Conservation (phyloP, 2,113 vertebrate species). For the Paradoxurus hermaphroditus region DNA sequence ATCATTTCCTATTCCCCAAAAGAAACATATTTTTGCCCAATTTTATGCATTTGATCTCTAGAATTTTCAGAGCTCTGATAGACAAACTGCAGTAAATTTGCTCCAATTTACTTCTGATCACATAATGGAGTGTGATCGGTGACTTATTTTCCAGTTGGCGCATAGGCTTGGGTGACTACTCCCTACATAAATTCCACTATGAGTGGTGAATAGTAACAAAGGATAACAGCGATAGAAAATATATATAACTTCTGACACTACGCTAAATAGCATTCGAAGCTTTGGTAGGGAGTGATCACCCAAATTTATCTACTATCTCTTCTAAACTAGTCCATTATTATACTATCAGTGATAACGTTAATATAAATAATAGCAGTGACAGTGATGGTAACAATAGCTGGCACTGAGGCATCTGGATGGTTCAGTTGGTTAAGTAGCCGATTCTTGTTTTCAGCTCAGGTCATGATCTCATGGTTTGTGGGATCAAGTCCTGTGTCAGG, state of each 20-base stretch:
- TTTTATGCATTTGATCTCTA: background rate
- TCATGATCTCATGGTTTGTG: too few species aligned
- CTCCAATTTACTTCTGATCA: background rate
- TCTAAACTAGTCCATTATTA: background rate
- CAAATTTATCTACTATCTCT: background rate
- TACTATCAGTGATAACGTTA: background rate
- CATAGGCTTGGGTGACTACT: background rate
- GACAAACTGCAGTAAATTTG: background rate
- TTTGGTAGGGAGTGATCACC: background rate
- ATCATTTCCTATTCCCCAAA: background rate
- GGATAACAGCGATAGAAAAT: background rate
- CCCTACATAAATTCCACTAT: background rate
- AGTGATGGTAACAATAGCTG: background rate
- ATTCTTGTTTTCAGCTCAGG: too few species aligned
- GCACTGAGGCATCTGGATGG: too few species aligned
- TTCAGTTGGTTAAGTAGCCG: too few species aligned
- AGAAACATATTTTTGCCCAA: background rate
- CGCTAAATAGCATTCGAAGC: background rate
- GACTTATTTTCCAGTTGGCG: background rate
- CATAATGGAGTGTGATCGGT: background rate
- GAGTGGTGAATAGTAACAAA: background rate
- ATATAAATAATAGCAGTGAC: background rate
- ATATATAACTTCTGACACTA: background rate
- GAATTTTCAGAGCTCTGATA: background rate
- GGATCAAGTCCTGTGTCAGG: too few species aligned